These are phyloP conservation scores for Drosophila bocqueti DNA, from an alignment of 1,140 invertebrate species.

Conservation along the genomic window DNA sequence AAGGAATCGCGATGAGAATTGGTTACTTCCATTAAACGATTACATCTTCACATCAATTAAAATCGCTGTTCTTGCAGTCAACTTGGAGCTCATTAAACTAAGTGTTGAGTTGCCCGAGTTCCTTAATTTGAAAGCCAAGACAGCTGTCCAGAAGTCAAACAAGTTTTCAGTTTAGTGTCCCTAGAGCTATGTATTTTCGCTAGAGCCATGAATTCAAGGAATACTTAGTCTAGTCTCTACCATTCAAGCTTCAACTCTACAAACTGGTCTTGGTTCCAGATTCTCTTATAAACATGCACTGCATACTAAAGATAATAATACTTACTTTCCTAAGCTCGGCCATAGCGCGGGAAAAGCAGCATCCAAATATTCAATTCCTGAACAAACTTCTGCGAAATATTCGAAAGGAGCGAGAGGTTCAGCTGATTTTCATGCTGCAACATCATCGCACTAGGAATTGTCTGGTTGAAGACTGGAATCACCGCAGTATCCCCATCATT, in stretches of 20 bases:
- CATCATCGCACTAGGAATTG: background rate
- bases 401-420: background rate
- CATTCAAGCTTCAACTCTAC: background rate
- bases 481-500: conserved; percentile 2
- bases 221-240: background rate
- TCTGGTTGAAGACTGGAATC: background rate
- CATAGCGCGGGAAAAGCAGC: background rate
- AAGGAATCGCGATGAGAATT: background rate
- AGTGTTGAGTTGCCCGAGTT: background rate
- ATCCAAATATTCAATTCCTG: background rate
- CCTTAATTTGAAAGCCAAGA: background rate
- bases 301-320: background rate
- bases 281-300: background rate
- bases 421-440: conserved; percentile 14
- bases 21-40: background rate
- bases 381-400: background rate
- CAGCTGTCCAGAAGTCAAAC: background rate
- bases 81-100: background rate
- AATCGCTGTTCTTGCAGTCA: background rate
- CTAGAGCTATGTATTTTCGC: too few species aligned
- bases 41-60: too few species aligned
- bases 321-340: background rate
- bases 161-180: background rate
- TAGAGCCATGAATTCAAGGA: too few species aligned
- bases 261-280: background rate